Base-by-base conservation (phyloP, 2,888 invertebrate genomes). In the Oscheius myriophilus region DNA sequence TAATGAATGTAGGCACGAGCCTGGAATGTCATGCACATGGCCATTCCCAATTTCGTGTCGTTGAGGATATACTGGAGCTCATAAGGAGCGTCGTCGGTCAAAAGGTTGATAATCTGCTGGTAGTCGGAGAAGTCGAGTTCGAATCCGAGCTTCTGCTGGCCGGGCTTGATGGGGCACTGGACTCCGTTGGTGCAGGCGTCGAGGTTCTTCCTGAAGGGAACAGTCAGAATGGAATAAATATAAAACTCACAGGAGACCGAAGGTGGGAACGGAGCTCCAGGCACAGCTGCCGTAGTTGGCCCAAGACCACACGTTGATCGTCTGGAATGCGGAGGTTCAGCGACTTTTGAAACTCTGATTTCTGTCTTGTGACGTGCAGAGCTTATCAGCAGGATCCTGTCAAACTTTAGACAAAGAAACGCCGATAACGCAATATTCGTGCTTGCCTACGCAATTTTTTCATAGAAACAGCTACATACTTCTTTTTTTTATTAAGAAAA, bases 71-170 rank as follows among this genome's bases (percentile, higher is more conserved):
- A 72, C 49, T 71, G 61, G 23, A 78, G 49, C 63, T 76, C 71
- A 58, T 78, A 78, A n/a, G 78, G 76, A 59, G 70, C 65, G 64
- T 78, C 71, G 71, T 78, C 68, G 52, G 70, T 71, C 21, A 78
- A 54, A 16, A 78, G 52, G 11, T 69, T 69, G 66, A 76, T 78
- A 42, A 78, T 76, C 16, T 65, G 51, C 25, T 68, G 68, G 45
- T 55, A 55, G 61, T 73, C 70, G 55, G 73, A 70, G 68, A 78
- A 78, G 58, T 78, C 76, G 52, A 78, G 63, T 23, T 70, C 72
- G 53, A 78, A 58, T 46, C 66, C 61, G 70, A 78, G 42, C 41
- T 63, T 65, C 63, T 78, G 76, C 14, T 70, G 66, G 59, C 76
- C 76, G 4, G 71, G 67, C 41, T 67, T 54, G 52, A 78, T 70